Evolutionary conservation across 2,888 invertebrate species (phyloP).

Genomic region (Caenorhabditis sp.): DNA sequence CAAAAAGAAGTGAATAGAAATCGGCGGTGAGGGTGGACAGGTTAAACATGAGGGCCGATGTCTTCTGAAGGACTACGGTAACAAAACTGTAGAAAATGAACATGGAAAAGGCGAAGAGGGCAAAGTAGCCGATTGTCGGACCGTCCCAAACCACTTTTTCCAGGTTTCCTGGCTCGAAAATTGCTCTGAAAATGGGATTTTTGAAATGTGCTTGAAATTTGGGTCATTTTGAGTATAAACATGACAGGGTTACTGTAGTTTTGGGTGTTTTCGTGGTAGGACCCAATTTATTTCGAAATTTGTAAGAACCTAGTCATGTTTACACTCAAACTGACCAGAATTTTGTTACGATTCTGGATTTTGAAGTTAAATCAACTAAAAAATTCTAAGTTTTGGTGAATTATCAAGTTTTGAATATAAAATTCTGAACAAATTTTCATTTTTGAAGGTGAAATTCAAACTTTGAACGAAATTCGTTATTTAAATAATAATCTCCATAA

Average conservation of each 20-base stretch:
- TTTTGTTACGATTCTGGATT: neutral
- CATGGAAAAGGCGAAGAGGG: constrained; percentile 79
- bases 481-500: neutral
- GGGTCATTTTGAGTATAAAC: neutral
- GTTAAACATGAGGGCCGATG: constrained; percentile 85
- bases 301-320: neutral
- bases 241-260: neutral
- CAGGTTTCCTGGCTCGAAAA: constrained; percentile 80
- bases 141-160: constrained; percentile 77
- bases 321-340: neutral
- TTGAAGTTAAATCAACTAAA: neutral
- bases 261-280: neutral
- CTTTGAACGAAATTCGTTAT: too few relatives aligned
- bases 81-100: constrained; percentile 78
- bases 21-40: constrained; percentile 84
- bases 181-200: constrained; percentile 72
- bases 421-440: too few relatives aligned
- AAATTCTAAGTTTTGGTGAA: neutral
- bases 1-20: constrained; percentile 84
- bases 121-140: constrained; percentile 71
- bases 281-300: neutral
- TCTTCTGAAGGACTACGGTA: constrained; percentile 77
- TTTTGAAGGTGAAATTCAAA: too few relatives aligned
- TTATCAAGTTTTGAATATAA: too few relatives aligned
- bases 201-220: constrained; percentile 1